Conservation (phyloP, 2,888 invertebrate genomes). For the Phanerotoma sp. region DNA sequence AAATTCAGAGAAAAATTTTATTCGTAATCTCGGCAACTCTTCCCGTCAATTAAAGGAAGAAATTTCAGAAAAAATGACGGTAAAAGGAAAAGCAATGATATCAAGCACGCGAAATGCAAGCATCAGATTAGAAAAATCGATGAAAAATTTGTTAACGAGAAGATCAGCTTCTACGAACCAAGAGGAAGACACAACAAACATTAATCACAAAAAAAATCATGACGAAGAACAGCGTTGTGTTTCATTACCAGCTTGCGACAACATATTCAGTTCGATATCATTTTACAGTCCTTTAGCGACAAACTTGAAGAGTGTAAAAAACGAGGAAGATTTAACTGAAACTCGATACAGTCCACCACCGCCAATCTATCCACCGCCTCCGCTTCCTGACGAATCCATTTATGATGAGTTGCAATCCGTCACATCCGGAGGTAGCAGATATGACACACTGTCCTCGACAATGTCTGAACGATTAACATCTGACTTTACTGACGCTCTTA, state of each 20-base stretch:
- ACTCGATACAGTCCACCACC: slow-evolving; percentile 58
- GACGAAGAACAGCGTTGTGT: slow-evolving; percentile 58
- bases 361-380: slow-evolving; percentile 64
- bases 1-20: slow-evolving; percentile 35
- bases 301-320: slow-evolving; percentile 42
- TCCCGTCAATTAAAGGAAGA: slow-evolving; percentile 61
- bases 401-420: slow-evolving; percentile 61
- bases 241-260: slow-evolving; percentile 63
- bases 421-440: slow-evolving; percentile 53
- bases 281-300: slow-evolving; percentile 63
- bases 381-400: slow-evolving; percentile 61
- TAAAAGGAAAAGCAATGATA: slow-evolving; percentile 64
- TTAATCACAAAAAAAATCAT: slow-evolving; percentile 33
- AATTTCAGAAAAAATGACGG: slow-evolving; percentile 58
- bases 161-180: slow-evolving; percentile 42
- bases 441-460: slow-evolving; percentile 54
- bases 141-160: slow-evolving; percentile 52
- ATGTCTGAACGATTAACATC: slow-evolving; percentile 51
- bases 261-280: slow-evolving; percentile 66
- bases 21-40: slow-evolving; percentile 48
- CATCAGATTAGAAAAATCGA: slow-evolving; percentile 56
- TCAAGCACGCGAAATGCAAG: slow-evolving; percentile 66
- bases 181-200: slow-evolving; percentile 39
- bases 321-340: slow-evolving; percentile 47
- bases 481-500: slow-evolving; percentile 56